These are phyloP conservation scores for Meta bourneti DNA, from an alignment of 2,888 invertebrate genomes.

Conservation along the genomic window DNA sequence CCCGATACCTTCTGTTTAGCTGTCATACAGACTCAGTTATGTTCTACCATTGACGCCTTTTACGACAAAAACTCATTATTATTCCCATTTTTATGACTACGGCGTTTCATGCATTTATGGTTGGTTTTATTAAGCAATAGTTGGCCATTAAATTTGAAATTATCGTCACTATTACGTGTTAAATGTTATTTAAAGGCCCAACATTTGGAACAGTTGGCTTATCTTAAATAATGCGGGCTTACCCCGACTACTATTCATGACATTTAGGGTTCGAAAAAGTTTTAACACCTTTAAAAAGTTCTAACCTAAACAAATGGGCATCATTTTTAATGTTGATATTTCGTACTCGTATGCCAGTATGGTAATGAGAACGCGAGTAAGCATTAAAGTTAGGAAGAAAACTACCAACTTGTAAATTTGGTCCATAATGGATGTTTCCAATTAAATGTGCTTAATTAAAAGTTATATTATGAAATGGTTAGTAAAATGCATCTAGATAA, in stretches of 20 bases:
- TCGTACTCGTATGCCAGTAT: background rate
- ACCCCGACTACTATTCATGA: conserved; percentile 22
- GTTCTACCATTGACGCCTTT: conserved; percentile 52
- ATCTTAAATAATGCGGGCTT: conserved; percentile 22
- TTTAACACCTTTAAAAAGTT: no score
- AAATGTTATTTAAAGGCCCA: conserved; percentile 50
- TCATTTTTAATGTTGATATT: background rate
- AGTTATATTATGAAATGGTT: background rate
- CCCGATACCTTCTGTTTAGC: background rate
- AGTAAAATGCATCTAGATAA: no score
- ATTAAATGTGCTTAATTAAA: background rate
- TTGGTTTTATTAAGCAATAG: conserved; percentile 68
- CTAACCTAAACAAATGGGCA: background rate
- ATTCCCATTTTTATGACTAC: conserved; percentile 64
- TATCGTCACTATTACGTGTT: conserved; percentile 52
- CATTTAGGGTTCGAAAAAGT: background rate
- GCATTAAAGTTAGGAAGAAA: no score
- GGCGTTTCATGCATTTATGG: conserved; percentile 53
- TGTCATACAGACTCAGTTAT: conserved; percentile 16
- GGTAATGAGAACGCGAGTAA: no score
- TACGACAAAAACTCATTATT: conserved; percentile 68
- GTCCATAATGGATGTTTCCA: no score
- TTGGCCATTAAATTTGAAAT: conserved; percentile 52
- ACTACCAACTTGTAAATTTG: no score
- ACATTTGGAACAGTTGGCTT: conserved; percentile 29